Evolutionary conservation across 2,113 vertebrate genomes (phyloP).

Genomic region (Suricata suricatta): DNA sequence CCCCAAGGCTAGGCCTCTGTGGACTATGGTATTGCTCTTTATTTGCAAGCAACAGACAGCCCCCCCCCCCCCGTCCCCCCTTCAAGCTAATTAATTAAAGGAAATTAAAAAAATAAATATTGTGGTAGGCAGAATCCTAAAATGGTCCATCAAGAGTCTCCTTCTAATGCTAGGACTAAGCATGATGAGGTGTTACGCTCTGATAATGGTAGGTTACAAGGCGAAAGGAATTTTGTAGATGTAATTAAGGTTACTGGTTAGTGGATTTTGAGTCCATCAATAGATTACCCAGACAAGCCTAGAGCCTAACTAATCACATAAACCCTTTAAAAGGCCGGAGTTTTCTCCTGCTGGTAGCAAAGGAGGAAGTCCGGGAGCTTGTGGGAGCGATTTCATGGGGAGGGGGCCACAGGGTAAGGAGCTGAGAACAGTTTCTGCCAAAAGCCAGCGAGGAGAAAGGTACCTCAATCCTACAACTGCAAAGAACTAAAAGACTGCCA

Average conservation of each 20-base stretch:
- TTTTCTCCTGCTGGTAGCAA: background rate
- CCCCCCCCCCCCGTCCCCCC: background rate
- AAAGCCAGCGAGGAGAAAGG: background rate
- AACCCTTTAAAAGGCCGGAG: background rate
- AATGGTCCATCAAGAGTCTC: constrained; percentile 32
- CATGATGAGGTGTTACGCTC: background rate
- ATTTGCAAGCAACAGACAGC: background rate
- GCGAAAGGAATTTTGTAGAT: constrained; percentile 17
- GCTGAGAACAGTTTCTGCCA: background rate
- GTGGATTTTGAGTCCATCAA: constrained; percentile 14
- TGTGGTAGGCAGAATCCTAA: constrained; percentile 43
- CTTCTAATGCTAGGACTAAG: constrained; percentile 13
- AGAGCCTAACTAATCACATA: background rate
- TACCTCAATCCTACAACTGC: background rate
- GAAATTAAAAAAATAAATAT: constrained; percentile 13
- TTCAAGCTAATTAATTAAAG: constrained; percentile 48
- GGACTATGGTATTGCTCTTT: constrained; percentile 1
- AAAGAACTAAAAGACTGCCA: background rate
- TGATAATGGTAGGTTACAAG: background rate
- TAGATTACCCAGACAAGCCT: background rate
- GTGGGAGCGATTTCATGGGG: background rate
- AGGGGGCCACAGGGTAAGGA: background rate
- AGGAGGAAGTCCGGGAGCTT: background rate
- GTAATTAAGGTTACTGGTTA: background rate
- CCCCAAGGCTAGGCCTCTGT: background rate